Conservation (phyloP, 1,140 invertebrate species). For the Macrosteles quadrilineatus region DNA sequence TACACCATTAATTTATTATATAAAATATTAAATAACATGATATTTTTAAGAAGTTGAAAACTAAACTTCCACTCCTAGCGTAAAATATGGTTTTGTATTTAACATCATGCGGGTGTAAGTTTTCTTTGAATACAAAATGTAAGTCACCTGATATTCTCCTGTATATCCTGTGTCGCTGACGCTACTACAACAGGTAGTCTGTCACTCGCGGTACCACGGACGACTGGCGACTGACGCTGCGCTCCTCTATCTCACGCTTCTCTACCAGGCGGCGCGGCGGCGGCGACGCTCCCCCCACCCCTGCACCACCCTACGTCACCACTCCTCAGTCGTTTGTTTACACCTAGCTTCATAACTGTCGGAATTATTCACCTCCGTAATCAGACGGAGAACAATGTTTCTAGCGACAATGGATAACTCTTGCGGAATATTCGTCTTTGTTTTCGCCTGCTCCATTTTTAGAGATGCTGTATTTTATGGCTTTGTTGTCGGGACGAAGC, state of each 20-base stretch:
- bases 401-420: not conserved
- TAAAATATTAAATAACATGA: too few relatives aligned
- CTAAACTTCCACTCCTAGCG: too few relatives aligned
- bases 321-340: constrained; percentile 3
- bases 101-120: too few relatives aligned
- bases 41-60: too few relatives aligned
- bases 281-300: not conserved
- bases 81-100: too few relatives aligned
- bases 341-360: constrained; percentile 14
- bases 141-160: too few relatives aligned
- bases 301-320: not conserved
- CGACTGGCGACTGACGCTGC: not conserved
- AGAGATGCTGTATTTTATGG: too few relatives aligned
- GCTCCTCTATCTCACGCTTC: not conserved
- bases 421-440: constrained; percentile 9
- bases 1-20: too few relatives aligned
- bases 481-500: too few relatives aligned
- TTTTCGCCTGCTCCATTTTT: not conserved
- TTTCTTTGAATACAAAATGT: too few relatives aligned
- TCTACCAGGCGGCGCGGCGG: not conserved
- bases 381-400: constrained; percentile 11
- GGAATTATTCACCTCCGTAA: constrained; percentile 11
- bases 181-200: too few relatives aligned
- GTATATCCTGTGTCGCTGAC: too few relatives aligned
- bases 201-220: not conserved